A percentile compares a stretch with the other conserved stretches of the same genome.
Evolutionary conservation across 2,888 invertebrate genomes (phyloP).

Genomic region (Cerastis leucographa): DNA sequence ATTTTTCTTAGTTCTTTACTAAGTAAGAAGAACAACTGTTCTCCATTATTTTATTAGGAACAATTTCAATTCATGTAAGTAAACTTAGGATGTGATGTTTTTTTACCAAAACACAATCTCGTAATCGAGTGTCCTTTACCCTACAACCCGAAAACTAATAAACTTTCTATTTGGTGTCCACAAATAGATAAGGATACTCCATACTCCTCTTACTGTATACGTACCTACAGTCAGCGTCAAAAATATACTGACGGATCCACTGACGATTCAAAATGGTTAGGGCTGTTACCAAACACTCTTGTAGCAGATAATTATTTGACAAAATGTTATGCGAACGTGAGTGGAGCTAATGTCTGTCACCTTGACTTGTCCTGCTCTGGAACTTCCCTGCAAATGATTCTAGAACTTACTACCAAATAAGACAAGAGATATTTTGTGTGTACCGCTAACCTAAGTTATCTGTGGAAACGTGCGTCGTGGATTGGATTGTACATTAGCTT

Average conservation of each 20-base stretch:
- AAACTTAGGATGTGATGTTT: background rate
- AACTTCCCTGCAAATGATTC: background rate
- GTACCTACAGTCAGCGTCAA: background rate
- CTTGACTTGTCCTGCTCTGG: background rate
- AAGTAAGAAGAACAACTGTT: background rate
- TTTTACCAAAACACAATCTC: conserved; percentile 14
- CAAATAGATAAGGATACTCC: conserved; percentile 28
- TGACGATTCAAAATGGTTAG: background rate
- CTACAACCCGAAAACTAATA: conserved; percentile 28
- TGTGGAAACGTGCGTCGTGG: no score
- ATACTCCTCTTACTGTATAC: conserved; percentile 4
- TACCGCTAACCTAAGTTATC: no score
- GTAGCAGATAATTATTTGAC: background rate
- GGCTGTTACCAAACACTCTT: background rate
- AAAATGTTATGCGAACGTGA: background rate
- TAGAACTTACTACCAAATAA: no score
- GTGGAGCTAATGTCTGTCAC: no score
- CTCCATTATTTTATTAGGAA: background rate
- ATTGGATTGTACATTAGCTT: no score
- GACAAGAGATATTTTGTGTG: no score
- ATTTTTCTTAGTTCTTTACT: background rate
- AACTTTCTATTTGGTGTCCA: conserved; percentile 43
- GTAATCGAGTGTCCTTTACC: conserved; percentile 19
- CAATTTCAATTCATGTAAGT: background rate
- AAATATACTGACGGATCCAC: background rate